Evolutionary conservation across 53 echinoderm and acorn worm genomes (phyloP).

Genomic region (Paracentrotus lividus): DNA sequence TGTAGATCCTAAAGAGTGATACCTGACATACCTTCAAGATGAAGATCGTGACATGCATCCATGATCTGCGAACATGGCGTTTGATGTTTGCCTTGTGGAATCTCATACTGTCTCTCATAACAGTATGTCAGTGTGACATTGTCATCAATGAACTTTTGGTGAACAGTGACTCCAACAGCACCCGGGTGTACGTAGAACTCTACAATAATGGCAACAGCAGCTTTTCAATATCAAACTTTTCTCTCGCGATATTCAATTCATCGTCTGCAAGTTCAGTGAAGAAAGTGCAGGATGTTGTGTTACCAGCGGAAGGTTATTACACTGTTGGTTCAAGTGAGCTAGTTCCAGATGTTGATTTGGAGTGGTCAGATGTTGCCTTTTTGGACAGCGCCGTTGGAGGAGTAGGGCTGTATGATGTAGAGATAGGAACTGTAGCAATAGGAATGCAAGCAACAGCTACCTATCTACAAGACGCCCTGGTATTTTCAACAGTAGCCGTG

Average conservation of each 20-base stretch:
- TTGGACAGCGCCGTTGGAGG: background rate
- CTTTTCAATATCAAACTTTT: constrained; percentile 61
- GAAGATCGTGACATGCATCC: background rate
- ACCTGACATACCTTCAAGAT: background rate
- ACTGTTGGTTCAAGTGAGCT: constrained; percentile 27
- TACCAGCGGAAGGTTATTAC: constrained; percentile 43
- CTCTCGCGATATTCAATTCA: constrained; percentile 54
- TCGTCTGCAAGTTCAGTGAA: background rate
- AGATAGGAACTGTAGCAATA: background rate
- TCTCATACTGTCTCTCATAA: background rate
- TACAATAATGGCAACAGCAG: constrained; percentile 42
- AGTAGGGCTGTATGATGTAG: constrained; percentile 51
- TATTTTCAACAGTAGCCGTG: background rate
- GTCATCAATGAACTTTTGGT: constrained; percentile 65
- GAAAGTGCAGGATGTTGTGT: background rate
- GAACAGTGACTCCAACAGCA: constrained; percentile 12
- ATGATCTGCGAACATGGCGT: background rate
- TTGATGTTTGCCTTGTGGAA: background rate
- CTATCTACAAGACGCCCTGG: constrained; percentile 50
- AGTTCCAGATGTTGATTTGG: background rate
- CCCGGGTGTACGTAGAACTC: constrained; percentile 37
- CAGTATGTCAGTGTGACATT: constrained; percentile 3
- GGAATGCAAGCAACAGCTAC: constrained; percentile 47
- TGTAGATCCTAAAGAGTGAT: background rate
- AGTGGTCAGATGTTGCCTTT: background rate